Evolutionary conservation across 2,113 vertebrate genomes (phyloP), one percentile per base, ranked within the genome.

Genomic region (Opisthocomus hoazin): DNA sequence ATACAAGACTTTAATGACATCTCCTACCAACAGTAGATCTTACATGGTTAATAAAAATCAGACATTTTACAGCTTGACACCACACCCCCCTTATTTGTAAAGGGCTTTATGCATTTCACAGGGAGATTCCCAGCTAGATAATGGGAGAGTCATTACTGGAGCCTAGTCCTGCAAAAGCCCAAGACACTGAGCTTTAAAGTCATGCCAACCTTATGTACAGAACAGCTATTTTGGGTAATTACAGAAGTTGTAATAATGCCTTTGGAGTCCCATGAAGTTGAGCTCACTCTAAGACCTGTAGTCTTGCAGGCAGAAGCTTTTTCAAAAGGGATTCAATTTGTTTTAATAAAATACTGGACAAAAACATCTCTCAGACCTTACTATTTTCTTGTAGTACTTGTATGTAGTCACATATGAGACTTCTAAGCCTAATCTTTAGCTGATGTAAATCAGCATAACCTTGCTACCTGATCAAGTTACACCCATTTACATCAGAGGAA

Each of bases 111-210:
- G 51, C 53, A 73, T 78, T 76, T 89, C 89, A 87, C 82, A 89
- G 69, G 76, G 65, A 88, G 87, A 89, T 91, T 81, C 77, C 53
- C 68, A 73, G 37, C 30, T 78, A 15, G 21, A 89, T 77, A 89
- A 81, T 15, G n/a, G 64, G 56, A 90, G 61, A 88, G 23, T 60
- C 61, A 51, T 89, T 82, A 76, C 69, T 69, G 76, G 4, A 91
- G 15, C 65, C 36, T 12, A 27, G 24, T 83, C 87, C 94, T 89
- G 70, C 64, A 82, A 29, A 89, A 95, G 71, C 63, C 90, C 48
- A 70, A 75, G 93, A 93, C 36, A 17, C 48, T 26, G 19, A 80
- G 87, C 92, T 95, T 96, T 95, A 79, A 97, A 76, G 86, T 70
- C 60, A 46, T 84, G 90, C 91, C 95, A 95, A 71, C 63, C 77